Evolutionary conservation across 92 coral and sea anemone genomes (phyloP).

Genomic region (Scolanthus callimorphus): DNA sequence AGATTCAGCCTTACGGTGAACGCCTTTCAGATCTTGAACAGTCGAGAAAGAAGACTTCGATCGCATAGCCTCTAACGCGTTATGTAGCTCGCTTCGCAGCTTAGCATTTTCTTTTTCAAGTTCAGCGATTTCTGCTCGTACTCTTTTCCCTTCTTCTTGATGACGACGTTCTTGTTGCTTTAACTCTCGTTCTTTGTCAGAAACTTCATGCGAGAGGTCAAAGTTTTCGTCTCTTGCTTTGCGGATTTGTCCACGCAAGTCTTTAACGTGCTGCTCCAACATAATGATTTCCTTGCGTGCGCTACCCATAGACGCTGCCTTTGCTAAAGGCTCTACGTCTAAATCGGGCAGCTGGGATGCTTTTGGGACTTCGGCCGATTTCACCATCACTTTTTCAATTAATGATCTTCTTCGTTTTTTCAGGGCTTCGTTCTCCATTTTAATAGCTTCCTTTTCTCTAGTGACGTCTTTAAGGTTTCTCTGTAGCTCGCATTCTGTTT

Average conservation of each 20-base stretch:
- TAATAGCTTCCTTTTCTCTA: slow-evolving; percentile 19
- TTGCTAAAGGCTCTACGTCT: slow-evolving; percentile 13
- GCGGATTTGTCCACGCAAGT: slow-evolving; percentile 46
- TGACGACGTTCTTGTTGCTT: slow-evolving; percentile 50
- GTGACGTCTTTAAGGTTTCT: slow-evolving; percentile 22
- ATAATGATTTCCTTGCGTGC: slow-evolving; percentile 65
- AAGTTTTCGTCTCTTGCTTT: slow-evolving; percentile 51
- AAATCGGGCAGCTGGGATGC: slow-evolving; percentile 16
- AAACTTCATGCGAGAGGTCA: slow-evolving; percentile 57
- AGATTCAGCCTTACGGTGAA: slow-evolving; percentile 50
- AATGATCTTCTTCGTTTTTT: slow-evolving; percentile 10
- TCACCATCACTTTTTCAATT: slow-evolving; percentile 45
- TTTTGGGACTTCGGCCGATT: slow-evolving; percentile 29
- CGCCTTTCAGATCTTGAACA: slow-evolving; percentile 45
- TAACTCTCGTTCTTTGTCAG: slow-evolving; percentile 48
- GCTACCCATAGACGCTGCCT: slow-evolving; percentile 35
- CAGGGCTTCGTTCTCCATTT: slow-evolving; percentile 9
- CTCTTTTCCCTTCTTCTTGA: slow-evolving; percentile 48
- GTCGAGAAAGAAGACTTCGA: slow-evolving; percentile 47
- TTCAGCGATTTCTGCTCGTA: slow-evolving; percentile 41
- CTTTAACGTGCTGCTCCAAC: slow-evolving; percentile 63
- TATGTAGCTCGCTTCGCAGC: slow-evolving; percentile 44
- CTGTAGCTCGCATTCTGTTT: slow-evolving; percentile 22
- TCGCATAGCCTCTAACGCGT: slow-evolving; percentile 28
- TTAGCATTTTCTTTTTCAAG: slow-evolving; percentile 44